Percentiles rank a stretch among this genome's conserved stretches.
Evolutionary conservation across 2,113 vertebrate species (phyloP).

Genomic region (Corythornis cristatus): DNA sequence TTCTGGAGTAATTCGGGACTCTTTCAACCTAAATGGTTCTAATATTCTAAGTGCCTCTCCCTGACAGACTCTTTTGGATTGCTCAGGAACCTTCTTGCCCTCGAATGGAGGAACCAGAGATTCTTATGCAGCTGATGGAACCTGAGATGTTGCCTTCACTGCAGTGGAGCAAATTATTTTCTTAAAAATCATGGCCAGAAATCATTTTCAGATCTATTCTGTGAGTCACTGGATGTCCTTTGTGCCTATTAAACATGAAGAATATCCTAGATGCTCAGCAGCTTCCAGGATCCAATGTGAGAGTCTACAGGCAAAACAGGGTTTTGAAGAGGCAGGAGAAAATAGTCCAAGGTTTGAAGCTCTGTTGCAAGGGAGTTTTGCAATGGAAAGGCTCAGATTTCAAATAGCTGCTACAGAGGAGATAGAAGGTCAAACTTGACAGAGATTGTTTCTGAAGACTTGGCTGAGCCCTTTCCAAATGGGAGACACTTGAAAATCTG

Average conservation of each 20-base stretch:
- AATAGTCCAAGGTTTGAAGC: background rate
- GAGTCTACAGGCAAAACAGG: background rate
- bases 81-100: background rate
- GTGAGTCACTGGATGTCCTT: background rate
- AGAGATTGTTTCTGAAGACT: background rate
- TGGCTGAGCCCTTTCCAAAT: background rate
- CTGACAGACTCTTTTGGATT: background rate
- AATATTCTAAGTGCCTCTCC: background rate
- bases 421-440: background rate
- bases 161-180: background rate
- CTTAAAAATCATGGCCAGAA: background rate
- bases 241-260: background rate
- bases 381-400: background rate
- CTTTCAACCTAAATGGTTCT: background rate
- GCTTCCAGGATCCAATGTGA: background rate
- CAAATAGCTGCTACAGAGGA: background rate
- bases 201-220: background rate
- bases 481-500: background rate
- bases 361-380: background rate
- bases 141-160: background rate
- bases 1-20: background rate
- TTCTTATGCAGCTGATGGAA: background rate
- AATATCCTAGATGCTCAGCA: background rate
- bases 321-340: background rate
- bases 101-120: background rate